Evolutionary conservation across 2,113 vertebrate species (phyloP).

Genomic region (human): DNA sequence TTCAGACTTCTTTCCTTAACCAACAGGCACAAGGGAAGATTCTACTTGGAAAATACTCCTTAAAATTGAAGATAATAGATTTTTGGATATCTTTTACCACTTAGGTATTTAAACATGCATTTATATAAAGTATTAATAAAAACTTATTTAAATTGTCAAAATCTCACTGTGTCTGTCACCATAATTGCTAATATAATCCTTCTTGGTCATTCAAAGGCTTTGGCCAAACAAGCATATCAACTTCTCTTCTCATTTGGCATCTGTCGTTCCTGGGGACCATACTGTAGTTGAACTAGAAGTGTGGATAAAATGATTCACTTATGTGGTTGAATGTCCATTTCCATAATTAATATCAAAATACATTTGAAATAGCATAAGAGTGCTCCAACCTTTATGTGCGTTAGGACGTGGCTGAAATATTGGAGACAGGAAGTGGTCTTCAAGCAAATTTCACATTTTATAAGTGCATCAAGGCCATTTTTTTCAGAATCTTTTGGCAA

Average conservation of each 20-base stretch:
- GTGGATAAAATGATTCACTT: neutral
- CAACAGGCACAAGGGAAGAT: neutral
- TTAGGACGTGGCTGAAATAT: conserved; percentile 21
- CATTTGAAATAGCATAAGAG: conserved; percentile 35
- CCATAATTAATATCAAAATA: conserved; percentile 1
- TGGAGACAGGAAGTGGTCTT: conserved; percentile 62
- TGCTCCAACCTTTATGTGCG: neutral
- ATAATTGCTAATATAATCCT: neutral
- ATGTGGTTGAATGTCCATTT: conserved; percentile 19
- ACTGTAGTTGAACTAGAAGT: neutral
- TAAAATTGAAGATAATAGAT: conserved; percentile 37
- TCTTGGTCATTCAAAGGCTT: neutral
- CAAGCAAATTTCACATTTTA: conserved; percentile 20
- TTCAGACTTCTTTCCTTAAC: neutral
- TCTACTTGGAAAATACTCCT: conserved; percentile 38
- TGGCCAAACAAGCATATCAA: neutral
- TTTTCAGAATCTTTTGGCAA: conserved; percentile 58
- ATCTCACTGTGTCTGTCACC: neutral
- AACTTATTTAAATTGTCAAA: conserved; percentile 21
- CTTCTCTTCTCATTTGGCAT: neutral
- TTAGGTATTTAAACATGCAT: neutral
- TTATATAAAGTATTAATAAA: conserved; percentile 22
- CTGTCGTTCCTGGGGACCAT: neutral
- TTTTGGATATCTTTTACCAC: conserved; percentile 29
- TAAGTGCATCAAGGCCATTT: conserved; percentile 16